Evolutionary conservation across 2,113 vertebrate species (phyloP), one percentile per base, ranked within the genome.

Genomic region (Sardina pilchardus): DNA sequence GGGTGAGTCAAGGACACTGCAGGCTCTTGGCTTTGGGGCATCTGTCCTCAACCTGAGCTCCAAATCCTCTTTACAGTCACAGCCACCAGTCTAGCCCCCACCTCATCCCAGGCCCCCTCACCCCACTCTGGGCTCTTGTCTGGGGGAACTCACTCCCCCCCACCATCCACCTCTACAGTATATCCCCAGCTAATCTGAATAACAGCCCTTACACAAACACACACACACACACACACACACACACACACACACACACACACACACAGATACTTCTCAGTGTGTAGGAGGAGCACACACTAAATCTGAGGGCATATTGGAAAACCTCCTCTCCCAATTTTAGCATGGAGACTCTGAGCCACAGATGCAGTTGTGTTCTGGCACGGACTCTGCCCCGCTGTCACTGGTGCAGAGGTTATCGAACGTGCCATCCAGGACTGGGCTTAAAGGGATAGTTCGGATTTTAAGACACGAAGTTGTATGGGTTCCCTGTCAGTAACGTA

Each of bases 341-440:
- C 30, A 36, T 34, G 71, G 71, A 36, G 26, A 34, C 26, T 36
- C 21, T 14, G 50, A 56, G 24, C n/a, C 59, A 63, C 12, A 5
- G 30, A 36, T 12, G 71, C 34, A 10, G 71, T 19, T 36, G 21
- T 87, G 78, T 43, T 71, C 87, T 91, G 85, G 84, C 19, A 82
- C 86, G 90, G 89, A 90, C 89, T 91, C 91, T 87, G 90, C 88
- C 17, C 19, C 5, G 53, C 19, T 59, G 21, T 59, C 19, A 59
- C 4, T 59, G 53, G 53, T 59, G 4, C 53, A 59, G 21, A 59
- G 53, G 21, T 7, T 24, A 59, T 59, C 53, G 21, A 24, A 24
- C 6, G 19, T 59, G 53, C 24, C 6, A 59, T 21, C 53, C 19
- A 30, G 71, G 34, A 9, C 87, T 7, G 47, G 34, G 75, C 87